These are phyloP conservation scores for Cichlasoma orientale DNA, from an alignment of 2,797 vertebrate species.

Conservation along the genomic window DNA sequence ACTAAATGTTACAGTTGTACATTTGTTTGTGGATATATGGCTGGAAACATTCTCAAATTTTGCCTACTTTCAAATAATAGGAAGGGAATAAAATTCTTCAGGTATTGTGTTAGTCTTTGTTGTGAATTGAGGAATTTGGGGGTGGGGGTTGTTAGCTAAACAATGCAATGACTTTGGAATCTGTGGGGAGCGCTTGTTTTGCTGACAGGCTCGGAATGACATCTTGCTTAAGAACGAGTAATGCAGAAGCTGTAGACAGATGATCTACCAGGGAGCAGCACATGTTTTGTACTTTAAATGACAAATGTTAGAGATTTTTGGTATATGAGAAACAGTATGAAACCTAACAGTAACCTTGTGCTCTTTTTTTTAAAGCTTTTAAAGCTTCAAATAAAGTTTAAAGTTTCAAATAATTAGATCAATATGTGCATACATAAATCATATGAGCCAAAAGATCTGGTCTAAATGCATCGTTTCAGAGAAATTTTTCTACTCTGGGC, in stretches of 20 bases:
- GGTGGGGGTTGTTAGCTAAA: background rate
- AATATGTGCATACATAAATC: background rate
- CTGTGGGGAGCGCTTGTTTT: background rate
- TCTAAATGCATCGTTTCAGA: background rate
- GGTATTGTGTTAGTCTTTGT: background rate
- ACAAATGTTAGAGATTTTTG: background rate
- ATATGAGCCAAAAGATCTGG: background rate
- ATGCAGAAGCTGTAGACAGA: background rate
- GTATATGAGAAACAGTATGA: background rate
- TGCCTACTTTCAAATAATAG: background rate
- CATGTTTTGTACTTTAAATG: background rate
- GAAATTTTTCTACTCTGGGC: no score
- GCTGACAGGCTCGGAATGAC: background rate
- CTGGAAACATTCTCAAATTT: background rate
- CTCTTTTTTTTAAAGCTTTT: background rate
- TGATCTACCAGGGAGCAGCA: background rate
- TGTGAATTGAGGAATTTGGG: background rate
- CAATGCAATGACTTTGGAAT: background rate
- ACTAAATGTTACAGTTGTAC: no score
- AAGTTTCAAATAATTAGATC: background rate
- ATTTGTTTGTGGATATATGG: background rate
- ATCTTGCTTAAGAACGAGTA: background rate
- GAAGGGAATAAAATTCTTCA: background rate
- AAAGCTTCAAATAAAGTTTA: background rate
- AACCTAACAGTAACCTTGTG: background rate